phyloP scores from a whole-genome alignment of 2,888 invertebrate species.

The Luperina nickerlii region DNA sequence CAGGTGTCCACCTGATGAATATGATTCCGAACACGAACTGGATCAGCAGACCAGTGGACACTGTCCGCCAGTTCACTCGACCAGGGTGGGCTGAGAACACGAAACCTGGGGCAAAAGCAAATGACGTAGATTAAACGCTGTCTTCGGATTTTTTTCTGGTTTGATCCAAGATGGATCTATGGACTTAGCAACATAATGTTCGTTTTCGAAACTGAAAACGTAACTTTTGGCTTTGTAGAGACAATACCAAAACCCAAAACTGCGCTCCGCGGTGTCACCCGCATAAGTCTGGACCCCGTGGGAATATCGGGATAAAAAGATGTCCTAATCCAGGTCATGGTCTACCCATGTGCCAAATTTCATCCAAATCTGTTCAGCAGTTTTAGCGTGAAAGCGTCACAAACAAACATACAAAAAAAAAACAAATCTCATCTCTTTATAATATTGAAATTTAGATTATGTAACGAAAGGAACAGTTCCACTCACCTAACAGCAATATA shows the following conservation, averaged over 20 bases:
- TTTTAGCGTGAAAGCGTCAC: not conserved
- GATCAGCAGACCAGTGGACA: slow-evolving; percentile 94
- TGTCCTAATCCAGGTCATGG: no score
- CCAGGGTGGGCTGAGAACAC: slow-evolving; percentile 84
- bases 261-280: no score
- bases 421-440: no score
- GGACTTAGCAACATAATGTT: not conserved
- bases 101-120: slow-evolving; percentile 74
- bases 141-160: no score
- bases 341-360: no score
- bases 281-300: no score
- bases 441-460: not conserved
- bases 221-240: not conserved
- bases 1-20: slow-evolving; percentile 96
- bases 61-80: slow-evolving; percentile 94
- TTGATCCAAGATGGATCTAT: no score
- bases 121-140: not conserved
- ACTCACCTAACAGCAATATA: slow-evolving; percentile 89
- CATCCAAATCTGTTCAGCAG: not conserved
- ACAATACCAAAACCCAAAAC: not conserved
- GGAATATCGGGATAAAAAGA: not conserved
- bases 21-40: slow-evolving; percentile 96
- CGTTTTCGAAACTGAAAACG: not conserved
- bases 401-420: no score
- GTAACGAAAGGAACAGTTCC: not conserved